Base-by-base conservation (phyloP, 2,113 vertebrate species). In the Pithys albifrons region DNA sequence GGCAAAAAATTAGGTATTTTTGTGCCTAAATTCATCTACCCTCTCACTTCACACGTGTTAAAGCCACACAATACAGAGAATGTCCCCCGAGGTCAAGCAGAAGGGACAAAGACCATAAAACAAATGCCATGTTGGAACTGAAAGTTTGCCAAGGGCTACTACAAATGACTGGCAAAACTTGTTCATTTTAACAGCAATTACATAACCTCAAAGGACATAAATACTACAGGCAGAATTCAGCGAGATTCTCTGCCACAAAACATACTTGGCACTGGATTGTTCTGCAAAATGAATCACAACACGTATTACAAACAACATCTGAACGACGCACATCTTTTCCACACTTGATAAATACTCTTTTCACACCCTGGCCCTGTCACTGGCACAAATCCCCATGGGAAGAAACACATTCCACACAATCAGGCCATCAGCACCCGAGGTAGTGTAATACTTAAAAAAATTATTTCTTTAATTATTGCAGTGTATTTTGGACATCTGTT, bases 141-240 rank as follows among this genome's bases (percentile, higher is more conserved):
- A 92, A 64, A 57, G 64, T 51, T 49, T 92, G 93, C 93, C 82
- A 92, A 74, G 14, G 83, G 85, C 90, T 67, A 58, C 74, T 72
- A 55, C 2, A 92, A 84, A 84, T 37, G 52, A 61, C 88, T 81
- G 81, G 79, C 77, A 84, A 91, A 95, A 91, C 79, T 94, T 82
- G 85, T 28, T 84, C 31, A 31, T 77, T 95, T 91, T 69, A 78
- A 61, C 29, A 92, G 73, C 83, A 90, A 95, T 94, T 83, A 95
- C 59, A 64, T 66, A 96, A 96, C 64, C 74, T 73, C 78, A n/a
- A 51, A 96, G 49, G 52, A 77, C 43, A 37, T 41, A 48, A 83
- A 71, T 3, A 67, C 31, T 73, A 55, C 64, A 65, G 12, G 25
- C 52, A 75, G 35, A 41, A 73, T 25, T 25, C 7, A 82, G 74